These are phyloP conservation scores for Villa cingulata DNA, from an alignment of 2,888 invertebrate species.

Conservation along the genomic window DNA sequence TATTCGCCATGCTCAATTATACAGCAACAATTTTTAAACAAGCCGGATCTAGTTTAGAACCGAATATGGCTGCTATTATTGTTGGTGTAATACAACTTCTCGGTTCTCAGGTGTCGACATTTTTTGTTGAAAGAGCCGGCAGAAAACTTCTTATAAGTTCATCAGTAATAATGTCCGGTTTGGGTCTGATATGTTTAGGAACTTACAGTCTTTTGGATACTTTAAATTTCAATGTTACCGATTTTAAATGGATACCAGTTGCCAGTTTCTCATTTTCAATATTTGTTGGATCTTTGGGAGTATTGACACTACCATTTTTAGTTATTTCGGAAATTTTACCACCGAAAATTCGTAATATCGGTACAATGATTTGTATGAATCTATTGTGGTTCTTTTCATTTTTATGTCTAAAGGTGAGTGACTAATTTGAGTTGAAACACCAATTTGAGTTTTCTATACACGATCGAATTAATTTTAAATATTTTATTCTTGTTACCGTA, in stretches of 20 bases:
- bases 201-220: conserved; percentile 21
- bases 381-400: conserved; percentile 18
- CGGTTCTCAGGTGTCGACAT: conserved; percentile 27
- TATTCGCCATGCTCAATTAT: conserved; percentile 32
- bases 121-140: conserved; percentile 30
- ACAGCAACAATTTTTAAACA: conserved; percentile 30
- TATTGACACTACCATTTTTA: conserved; percentile 29
- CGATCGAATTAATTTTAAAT: too few species aligned
- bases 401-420: conserved; percentile 15
- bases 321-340: conserved; percentile 29
- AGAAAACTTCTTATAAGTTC: conserved; percentile 24
- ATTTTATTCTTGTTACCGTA: too few species aligned
- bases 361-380: conserved; percentile 21
- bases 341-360: conserved; percentile 24
- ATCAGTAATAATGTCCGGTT: conserved; percentile 26
- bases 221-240: conserved; percentile 18
- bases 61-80: conserved; percentile 27
- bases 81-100: conserved; percentile 30
- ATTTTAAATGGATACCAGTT: conserved; percentile 28
- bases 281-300: conserved; percentile 27
- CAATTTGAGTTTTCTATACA: too few species aligned
- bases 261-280: conserved; percentile 30
- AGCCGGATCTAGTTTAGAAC: conserved; percentile 27
- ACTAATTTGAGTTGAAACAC: too few species aligned
- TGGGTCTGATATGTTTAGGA: conserved; percentile 26